Conservation (phyloP, 2,113 vertebrate species). For the Scortum barcoo region DNA sequence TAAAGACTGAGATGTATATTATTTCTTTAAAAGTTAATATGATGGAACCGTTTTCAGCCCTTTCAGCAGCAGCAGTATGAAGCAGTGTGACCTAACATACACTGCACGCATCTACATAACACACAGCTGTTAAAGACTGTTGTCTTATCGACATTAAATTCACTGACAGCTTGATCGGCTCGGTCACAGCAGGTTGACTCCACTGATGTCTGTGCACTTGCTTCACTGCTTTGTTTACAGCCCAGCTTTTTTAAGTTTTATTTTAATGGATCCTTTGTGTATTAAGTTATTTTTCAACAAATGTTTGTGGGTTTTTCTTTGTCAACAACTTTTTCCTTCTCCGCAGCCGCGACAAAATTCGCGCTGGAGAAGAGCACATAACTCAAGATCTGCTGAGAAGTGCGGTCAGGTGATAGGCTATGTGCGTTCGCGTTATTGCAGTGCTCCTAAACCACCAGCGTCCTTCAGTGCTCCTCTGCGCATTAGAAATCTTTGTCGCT, state of each 20-base stretch:
- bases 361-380: not conserved
- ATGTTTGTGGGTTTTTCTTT: slow-evolving; percentile 16
- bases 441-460: not conserved
- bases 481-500: not conserved
- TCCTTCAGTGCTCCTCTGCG: not conserved
- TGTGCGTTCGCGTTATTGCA: not conserved
- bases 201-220: slow-evolving; percentile 35
- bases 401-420: not conserved
- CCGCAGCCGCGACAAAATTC: not conserved
- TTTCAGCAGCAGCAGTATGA: not conserved
- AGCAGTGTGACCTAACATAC: not conserved
- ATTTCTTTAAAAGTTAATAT: not conserved
- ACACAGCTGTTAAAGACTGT: not conserved
- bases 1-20: not conserved
- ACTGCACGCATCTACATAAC: not conserved
- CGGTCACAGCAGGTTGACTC: not conserved
- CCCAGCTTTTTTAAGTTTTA: not conserved
- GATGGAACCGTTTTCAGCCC: not conserved
- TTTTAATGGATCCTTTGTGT: slow-evolving; percentile 18
- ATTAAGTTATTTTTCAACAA: slow-evolving; percentile 9
- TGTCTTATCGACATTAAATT: not conserved
- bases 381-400: not conserved
- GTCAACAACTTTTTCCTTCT: slow-evolving; percentile 18
- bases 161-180: not conserved
- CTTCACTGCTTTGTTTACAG: slow-evolving; percentile 26